Evolutionary conservation across 2,797 vertebrate species (phyloP).

Genomic region (Distichodus sexfasciatus): DNA sequence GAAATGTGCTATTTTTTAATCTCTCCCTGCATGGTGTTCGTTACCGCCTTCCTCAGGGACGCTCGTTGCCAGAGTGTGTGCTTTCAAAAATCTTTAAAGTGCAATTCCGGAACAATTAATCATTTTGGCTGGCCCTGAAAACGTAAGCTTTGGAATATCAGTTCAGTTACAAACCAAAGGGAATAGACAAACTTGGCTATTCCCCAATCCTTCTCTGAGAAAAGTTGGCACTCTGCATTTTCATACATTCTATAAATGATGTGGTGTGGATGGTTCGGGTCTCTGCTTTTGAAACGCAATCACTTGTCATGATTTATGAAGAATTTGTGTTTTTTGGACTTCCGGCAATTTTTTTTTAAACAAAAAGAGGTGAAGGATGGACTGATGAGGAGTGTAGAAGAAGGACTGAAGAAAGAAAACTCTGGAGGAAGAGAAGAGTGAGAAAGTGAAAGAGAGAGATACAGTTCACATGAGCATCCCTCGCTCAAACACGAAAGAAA

Average conservation of each 20-base stretch:
- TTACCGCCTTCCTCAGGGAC: conserved; percentile 25
- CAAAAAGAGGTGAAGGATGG: neutral
- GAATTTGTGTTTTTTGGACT: conserved; percentile 1
- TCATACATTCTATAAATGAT: neutral
- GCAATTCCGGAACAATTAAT: conserved; percentile 30
- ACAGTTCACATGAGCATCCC: no score
- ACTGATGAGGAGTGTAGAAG: no score
- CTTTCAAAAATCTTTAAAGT: conserved; percentile 31
- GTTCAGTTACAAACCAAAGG: conserved; percentile 29
- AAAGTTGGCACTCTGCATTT: neutral
- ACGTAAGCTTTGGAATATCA: conserved; percentile 18
- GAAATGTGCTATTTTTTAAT: conserved; percentile 15
- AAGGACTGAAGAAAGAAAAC: no score
- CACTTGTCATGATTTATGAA: conserved; percentile 20
- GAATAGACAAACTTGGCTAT: neutral
- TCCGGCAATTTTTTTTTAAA: neutral
- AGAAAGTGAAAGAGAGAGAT: no score
- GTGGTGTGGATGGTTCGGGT: neutral
- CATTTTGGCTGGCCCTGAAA: conserved; percentile 1
- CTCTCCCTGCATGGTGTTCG: conserved; percentile 10
- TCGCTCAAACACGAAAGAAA: no score
- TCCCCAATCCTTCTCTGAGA: neutral
- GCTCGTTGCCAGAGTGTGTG: conserved; percentile 15
- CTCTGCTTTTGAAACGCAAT: neutral
- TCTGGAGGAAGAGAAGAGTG: no score